Percentiles rank a stretch among this genome's conserved stretches.
phyloP scores from a whole-genome alignment of 1,140 invertebrate species.

The Drosophila kanapiae region DNA sequence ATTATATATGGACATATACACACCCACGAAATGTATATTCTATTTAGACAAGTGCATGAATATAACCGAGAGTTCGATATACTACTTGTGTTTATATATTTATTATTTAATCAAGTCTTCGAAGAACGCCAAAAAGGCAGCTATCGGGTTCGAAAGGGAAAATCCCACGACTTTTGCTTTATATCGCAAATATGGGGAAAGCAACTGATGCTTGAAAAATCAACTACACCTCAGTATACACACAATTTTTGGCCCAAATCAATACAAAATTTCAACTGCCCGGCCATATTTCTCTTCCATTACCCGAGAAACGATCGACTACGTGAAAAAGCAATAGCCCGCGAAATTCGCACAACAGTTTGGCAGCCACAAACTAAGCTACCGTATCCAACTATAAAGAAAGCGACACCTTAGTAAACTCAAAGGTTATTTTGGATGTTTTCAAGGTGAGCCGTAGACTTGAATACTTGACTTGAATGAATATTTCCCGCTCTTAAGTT shows the following conservation, averaged over 20 bases:
- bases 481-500: no score
- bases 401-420: not conserved
- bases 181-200: constrained; percentile 26
- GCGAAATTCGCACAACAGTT: not conserved
- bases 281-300: constrained; percentile 66
- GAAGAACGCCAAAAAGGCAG: not conserved
- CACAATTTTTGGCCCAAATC: constrained; percentile 66
- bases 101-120: not conserved
- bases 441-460: no score
- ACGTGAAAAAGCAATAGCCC: constrained; percentile 6
- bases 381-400: not conserved
- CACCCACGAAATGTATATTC: constrained; percentile 30
- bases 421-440: no score
- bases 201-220: constrained; percentile 33
- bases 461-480: no score
- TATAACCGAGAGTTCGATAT: constrained; percentile 30
- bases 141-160: not conserved
- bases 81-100: not conserved
- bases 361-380: not conserved
- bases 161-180: constrained; percentile 52
- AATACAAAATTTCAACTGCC: constrained; percentile 74
- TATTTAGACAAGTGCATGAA: constrained; percentile 41
- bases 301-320: constrained; percentile 14
- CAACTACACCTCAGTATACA: constrained; percentile 50
- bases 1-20: constrained; percentile 69